Conservation (phyloP, 1,140 invertebrate species). For the Yoshiicerus persimilis region DNA sequence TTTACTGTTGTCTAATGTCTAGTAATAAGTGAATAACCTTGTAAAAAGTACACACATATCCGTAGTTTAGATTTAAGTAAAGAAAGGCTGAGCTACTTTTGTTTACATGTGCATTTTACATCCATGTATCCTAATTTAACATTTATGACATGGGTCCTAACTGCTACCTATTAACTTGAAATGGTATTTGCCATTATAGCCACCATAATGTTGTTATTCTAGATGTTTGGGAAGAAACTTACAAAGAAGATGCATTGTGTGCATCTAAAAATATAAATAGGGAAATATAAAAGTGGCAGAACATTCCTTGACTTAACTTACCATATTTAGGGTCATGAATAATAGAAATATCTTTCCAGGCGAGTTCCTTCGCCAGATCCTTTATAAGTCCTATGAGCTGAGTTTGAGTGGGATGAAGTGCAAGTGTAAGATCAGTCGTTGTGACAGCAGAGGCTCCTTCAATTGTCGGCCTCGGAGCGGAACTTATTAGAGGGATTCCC, state of each 20-base stretch:
- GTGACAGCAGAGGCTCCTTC: background rate
- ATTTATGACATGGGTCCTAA: background rate
- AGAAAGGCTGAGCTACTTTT: no score
- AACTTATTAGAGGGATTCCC: constrained; percentile 45
- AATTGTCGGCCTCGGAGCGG: constrained; percentile 36
- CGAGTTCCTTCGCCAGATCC: constrained; percentile 42
- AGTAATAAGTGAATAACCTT: no score
- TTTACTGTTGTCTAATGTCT: no score
- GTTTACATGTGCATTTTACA: background rate
- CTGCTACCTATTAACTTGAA: no score
- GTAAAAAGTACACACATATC: no score
- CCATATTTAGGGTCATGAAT: constrained; percentile 48
- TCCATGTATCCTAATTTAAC: background rate
- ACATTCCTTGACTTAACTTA: constrained; percentile 17
- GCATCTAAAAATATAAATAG: background rate
- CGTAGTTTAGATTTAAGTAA: no score
- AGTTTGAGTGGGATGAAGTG: constrained; percentile 45
- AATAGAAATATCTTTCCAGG: constrained; percentile 45
- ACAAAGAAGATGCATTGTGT: background rate
- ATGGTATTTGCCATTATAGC: no score
- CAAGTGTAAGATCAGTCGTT: constrained; percentile 31
- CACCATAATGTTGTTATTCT: background rate
- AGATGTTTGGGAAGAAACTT: no score
- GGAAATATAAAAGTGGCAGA: background rate
- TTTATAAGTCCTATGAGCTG: constrained; percentile 42